Conservation (phyloP, 2,888 invertebrate species). For the Diloba caeruleocephala region DNA sequence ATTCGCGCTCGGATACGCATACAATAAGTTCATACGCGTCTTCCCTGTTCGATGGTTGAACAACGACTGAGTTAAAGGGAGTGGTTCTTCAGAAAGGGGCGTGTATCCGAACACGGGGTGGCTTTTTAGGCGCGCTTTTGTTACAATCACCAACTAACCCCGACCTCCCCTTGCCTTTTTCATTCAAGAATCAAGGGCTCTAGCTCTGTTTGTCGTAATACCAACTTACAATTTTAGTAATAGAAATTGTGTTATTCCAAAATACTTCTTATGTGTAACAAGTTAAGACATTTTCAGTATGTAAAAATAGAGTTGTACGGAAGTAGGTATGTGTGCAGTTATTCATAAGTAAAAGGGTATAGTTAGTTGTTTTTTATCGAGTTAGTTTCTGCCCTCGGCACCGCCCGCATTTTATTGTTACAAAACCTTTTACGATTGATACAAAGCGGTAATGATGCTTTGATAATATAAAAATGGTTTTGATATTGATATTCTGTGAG, state of each 20-base stretch:
- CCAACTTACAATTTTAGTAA: conserved; percentile 64
- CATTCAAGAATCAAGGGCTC: conserved; percentile 46
- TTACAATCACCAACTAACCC: conserved; percentile 62
- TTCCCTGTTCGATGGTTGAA: conserved; percentile 55
- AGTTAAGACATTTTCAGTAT: conserved; percentile 38
- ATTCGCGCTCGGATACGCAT: conserved; percentile 37
- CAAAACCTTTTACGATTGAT: conserved; percentile 38
- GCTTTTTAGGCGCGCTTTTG: conserved; percentile 83
- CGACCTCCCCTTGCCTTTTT: conserved; percentile 61
- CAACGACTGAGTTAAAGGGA: conserved; percentile 77
- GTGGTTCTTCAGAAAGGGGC: conserved; percentile 81
- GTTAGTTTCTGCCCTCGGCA: conserved; percentile 46
- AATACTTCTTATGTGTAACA: conserved; percentile 34
- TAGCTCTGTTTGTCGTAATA: conserved; percentile 59
- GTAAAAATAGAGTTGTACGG: conserved; percentile 39
- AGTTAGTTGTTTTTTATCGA: conserved; percentile 61
- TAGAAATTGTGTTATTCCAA: conserved; percentile 23
- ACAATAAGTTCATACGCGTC: conserved; percentile 52
- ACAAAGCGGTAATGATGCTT: conserved; percentile 35
- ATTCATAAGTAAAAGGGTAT: conserved; percentile 67
- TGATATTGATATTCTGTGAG: conserved; percentile 34
- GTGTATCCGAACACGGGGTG: conserved; percentile 72
- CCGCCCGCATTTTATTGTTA: conserved; percentile 51
- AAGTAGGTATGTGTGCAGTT: conserved; percentile 54
- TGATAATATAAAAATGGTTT: conserved; percentile 40